Evolutionary conservation across 2,888 invertebrate species (phyloP).

Genomic region (Deroplatys truncata): DNA sequence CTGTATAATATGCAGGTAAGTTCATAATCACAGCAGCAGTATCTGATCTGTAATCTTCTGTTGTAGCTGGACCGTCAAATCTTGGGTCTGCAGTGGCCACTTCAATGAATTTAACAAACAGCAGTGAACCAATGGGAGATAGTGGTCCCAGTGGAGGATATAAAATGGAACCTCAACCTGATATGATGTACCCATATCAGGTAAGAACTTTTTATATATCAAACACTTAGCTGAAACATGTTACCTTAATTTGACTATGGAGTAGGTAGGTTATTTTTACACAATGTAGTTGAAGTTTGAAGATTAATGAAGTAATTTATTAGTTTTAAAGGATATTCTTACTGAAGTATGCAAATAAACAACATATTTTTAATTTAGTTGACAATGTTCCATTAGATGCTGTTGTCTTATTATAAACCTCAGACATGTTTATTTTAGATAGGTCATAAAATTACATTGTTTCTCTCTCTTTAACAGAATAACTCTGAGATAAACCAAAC

Average conservation of each 20-base stretch:
- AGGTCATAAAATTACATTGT: too few relatives aligned
- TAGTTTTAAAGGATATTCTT: too few relatives aligned
- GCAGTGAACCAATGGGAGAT: conserved; percentile 61
- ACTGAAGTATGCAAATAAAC: too few relatives aligned
- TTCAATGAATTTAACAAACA: conserved; percentile 74
- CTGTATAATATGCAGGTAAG: too few relatives aligned
- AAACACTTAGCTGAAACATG: neutral
- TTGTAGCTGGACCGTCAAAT: conserved; percentile 54
- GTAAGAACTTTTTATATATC: conserved; percentile 45
- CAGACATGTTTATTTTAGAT: too few relatives aligned
- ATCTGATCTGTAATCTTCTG: neutral
- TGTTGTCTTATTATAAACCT: too few relatives aligned
- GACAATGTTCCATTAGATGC: too few relatives aligned
- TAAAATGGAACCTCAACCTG: conserved; percentile 66
- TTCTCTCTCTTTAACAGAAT: neutral
- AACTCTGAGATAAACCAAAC: conserved; percentile 68
- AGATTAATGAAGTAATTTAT: too few relatives aligned
- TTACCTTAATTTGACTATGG: neutral
- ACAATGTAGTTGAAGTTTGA: too few relatives aligned
- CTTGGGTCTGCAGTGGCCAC: conserved; percentile 71
- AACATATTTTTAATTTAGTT: too few relatives aligned
- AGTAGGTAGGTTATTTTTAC: too few relatives aligned
- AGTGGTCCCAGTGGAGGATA: conserved; percentile 55
- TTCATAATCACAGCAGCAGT: too few relatives aligned
- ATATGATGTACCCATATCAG: conserved; percentile 74